A percentile compares a stretch with the other conserved stretches of the same genome.
phyloP scores from a whole-genome alignment of 2,113 vertebrate species.

The Lamprotornis superbus region DNA sequence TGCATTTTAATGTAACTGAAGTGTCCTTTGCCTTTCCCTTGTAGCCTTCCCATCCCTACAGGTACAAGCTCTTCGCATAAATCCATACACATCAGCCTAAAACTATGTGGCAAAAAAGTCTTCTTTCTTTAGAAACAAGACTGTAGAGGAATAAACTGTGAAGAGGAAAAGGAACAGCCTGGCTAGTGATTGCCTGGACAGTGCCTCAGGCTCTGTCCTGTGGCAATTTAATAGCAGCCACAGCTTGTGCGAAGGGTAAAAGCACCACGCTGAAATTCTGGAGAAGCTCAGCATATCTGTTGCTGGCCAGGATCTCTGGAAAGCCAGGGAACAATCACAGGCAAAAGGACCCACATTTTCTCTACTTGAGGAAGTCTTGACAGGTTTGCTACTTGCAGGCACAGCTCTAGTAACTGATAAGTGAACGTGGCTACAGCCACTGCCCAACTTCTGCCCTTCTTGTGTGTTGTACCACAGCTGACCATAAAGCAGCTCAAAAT shows the following conservation, averaged over 20 bases:
- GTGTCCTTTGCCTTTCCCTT: background rate
- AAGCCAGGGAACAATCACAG: background rate
- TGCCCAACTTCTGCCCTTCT: background rate
- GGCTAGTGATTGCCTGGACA: too few relatives aligned
- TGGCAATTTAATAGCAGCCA: background rate
- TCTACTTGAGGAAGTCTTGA: background rate
- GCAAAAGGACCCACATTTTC: background rate
- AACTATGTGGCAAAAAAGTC: background rate
- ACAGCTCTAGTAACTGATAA: background rate
- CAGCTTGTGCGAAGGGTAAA: background rate
- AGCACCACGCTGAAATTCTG: background rate
- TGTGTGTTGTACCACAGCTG: background rate
- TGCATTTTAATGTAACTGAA: background rate
- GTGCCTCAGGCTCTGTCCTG: background rate
- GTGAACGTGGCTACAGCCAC: rapidly evolving
- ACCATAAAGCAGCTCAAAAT: background rate
- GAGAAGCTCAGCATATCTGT: background rate
- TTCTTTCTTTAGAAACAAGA: background rate
- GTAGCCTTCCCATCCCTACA: background rate
- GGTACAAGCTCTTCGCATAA: background rate
- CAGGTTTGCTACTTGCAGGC: background rate
- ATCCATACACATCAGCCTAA: background rate
- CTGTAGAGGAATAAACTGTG: background rate
- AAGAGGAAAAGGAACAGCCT: background rate
- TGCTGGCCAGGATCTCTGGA: background rate